phyloP scores from a whole-genome alignment of 92 coral and sea anemone genomes.

The Diadumene lineata region DNA sequence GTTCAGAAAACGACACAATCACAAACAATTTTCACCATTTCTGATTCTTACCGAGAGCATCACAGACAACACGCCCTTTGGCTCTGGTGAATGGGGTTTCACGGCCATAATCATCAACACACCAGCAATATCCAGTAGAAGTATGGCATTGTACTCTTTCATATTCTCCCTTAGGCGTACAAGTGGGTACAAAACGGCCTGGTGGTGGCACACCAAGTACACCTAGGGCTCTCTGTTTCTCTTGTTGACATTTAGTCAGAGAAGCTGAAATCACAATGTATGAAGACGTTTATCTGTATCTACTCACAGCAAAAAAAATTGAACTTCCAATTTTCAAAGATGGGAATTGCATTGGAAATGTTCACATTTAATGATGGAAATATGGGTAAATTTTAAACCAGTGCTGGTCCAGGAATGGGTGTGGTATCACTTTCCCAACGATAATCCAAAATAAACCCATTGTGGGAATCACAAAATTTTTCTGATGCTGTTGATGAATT shows the following conservation, averaged over 20 bases:
- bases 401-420: no score
- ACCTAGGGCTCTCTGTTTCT: slow-evolving; percentile 56
- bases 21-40: not conserved
- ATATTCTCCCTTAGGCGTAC: slow-evolving; percentile 68
- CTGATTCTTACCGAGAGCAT: slow-evolving; percentile 20
- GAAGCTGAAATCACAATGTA: no score
- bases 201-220: slow-evolving; percentile 63
- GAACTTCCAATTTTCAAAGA: no score
- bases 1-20: not conserved
- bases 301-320: no score
- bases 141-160: slow-evolving; percentile 70
- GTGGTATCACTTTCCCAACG: no score
- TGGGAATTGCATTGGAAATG: no score
- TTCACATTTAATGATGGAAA: no score
- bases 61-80: slow-evolving; percentile 37
- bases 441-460: no score
- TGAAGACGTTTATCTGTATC: no score
- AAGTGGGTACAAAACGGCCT: slow-evolving; percentile 80
- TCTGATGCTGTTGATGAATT: no score
- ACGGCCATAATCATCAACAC: slow-evolving; percentile 72
- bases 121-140: slow-evolving; percentile 86
- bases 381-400: no score
- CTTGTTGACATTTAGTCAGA: slow-evolving; percentile 65
- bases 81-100: slow-evolving; percentile 36
- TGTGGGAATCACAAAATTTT: no score